Evolutionary conservation across 2,797 vertebrate genomes (phyloP).

Genomic region (Hippocampus kuda): DNA sequence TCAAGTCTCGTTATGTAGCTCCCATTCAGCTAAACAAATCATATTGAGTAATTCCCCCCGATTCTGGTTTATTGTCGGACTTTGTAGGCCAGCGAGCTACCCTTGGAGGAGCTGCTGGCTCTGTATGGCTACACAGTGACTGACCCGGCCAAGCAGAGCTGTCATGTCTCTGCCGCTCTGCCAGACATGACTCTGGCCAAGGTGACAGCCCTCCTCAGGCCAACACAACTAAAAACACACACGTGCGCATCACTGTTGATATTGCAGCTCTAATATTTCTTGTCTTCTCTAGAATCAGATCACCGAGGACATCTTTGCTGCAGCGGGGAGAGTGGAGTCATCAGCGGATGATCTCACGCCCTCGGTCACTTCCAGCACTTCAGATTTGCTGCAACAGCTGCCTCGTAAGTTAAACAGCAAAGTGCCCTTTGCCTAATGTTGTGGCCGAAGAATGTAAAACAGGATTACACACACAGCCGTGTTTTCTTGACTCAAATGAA

Average conservation of each 20-base stretch:
- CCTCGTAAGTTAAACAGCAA: slow-evolving; percentile 43
- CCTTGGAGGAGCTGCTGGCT: slow-evolving; percentile 84
- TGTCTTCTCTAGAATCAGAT: slow-evolving; percentile 73
- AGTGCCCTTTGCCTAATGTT: background rate
- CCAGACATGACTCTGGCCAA: slow-evolving; percentile 84
- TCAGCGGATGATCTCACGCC: slow-evolving; percentile 79
- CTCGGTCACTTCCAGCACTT: slow-evolving; percentile 80
- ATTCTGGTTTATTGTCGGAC: background rate
- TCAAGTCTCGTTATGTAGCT: background rate
- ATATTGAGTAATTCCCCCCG: no score
- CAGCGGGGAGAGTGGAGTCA: slow-evolving; percentile 78
- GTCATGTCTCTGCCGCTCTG: slow-evolving; percentile 65
- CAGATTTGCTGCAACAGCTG: slow-evolving; percentile 72
- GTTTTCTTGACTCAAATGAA: background rate
- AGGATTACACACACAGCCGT: background rate
- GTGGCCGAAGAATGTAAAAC: background rate
- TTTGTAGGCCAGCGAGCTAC: slow-evolving; percentile 78
- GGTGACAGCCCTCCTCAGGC: slow-evolving; percentile 54
- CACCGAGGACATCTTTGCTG: slow-evolving; percentile 80
- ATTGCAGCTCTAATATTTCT: background rate
- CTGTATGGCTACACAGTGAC: slow-evolving; percentile 85
- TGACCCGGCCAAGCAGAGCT: slow-evolving; percentile 74
- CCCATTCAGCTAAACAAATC: background rate
- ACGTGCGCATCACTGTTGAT: background rate
- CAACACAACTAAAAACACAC: background rate